phyloP scores from a whole-genome alignment of 2,797 vertebrate species.

The Danio aesculapii region DNA sequence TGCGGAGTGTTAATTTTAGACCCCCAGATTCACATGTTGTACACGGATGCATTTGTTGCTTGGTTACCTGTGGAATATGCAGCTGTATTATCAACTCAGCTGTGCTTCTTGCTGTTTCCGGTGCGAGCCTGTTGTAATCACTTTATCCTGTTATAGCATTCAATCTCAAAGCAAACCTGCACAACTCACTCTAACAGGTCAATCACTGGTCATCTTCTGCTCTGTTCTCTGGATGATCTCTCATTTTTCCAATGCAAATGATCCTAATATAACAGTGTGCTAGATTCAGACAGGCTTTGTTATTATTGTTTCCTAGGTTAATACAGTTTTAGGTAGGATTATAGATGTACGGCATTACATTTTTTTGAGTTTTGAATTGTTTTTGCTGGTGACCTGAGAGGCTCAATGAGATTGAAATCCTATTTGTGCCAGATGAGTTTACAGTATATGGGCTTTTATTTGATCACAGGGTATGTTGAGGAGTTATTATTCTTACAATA shows the following conservation, averaged over 20 bases:
- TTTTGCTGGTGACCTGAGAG: not conserved
- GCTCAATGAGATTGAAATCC: not conserved
- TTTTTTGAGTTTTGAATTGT: not conserved
- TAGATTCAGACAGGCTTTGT: constrained; percentile 12
- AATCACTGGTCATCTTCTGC: not conserved
- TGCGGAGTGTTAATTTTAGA: not conserved
- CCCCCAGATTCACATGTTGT: not conserved
- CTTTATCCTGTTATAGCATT: constrained; percentile 20
- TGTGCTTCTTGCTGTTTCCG: constrained; percentile 58
- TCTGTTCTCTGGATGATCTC: not conserved
- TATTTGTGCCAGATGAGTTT: not conserved
- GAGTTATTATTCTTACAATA: not conserved
- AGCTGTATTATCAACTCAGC: constrained; percentile 14
- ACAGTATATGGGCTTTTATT: not conserved
- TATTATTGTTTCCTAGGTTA: constrained; percentile 14
- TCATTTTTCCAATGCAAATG: constrained; percentile 1
- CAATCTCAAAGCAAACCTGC: constrained; percentile 27
- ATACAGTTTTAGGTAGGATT: constrained; percentile 20
- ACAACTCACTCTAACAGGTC: not conserved
- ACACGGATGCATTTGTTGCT: constrained; percentile 24
- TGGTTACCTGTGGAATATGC: not conserved
- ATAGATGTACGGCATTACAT: not conserved
- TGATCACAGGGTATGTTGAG: not conserved
- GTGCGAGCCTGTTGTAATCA: not conserved
- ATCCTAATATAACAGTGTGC: constrained; percentile 8